Evolutionary conservation across 2,113 vertebrate species (phyloP).

Genomic region (Geococcyx californianus): DNA sequence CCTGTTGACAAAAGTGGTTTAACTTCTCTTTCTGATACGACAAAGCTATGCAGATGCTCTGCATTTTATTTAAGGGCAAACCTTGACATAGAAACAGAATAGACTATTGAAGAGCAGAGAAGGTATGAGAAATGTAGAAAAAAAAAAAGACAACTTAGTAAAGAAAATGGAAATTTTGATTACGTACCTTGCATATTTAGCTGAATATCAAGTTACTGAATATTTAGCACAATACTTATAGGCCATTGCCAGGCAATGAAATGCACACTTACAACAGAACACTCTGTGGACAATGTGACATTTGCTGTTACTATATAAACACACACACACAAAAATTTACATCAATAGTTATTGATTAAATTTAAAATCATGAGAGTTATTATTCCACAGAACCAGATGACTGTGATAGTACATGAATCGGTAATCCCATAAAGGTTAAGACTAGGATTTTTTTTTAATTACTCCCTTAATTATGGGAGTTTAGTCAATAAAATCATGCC

Average conservation of each 20-base stretch:
- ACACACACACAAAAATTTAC: neutral
- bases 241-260: neutral
- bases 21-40: neutral
- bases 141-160: accelerated
- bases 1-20: neutral
- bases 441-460: neutral
- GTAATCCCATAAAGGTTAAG: neutral
- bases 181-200: neutral
- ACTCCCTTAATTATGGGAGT: neutral
- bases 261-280: neutral
- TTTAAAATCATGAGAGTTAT: neutral
- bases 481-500: neutral
- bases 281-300: neutral
- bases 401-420: neutral
- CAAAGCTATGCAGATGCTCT: neutral
- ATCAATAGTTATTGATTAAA: neutral
- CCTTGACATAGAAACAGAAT: neutral
- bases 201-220: neutral
- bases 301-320: neutral
- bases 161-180: neutral
- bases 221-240: neutral
- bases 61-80: neutral
- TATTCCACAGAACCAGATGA: neutral
- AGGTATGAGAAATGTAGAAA: neutral
- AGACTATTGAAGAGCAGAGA: neutral